Conservation (phyloP, 2,888 invertebrate species). For the Phortica magna region DNA sequence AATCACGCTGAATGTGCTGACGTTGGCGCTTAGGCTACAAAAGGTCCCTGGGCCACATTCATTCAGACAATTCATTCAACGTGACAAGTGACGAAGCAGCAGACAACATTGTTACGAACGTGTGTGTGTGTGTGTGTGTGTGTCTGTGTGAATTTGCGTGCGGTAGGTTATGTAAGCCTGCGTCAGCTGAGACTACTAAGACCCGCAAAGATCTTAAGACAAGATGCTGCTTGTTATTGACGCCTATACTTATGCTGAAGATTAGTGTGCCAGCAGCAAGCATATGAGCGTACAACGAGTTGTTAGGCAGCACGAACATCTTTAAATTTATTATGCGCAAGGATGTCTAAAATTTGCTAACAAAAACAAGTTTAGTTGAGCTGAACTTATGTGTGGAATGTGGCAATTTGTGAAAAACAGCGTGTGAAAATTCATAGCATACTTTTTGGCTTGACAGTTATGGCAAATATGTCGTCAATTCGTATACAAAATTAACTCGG, state of each 20-base stretch:
- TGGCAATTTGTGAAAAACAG: too few species aligned
- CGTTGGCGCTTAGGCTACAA: background rate
- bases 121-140: too few species aligned
- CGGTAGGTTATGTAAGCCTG: background rate
- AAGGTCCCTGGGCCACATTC: background rate
- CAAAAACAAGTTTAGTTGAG: background rate
- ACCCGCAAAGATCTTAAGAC: background rate
- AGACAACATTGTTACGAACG: background rate
- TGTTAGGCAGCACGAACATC: too few species aligned
- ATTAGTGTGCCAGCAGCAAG: background rate
- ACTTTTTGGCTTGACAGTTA: too few species aligned
- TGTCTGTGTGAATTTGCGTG: background rate
- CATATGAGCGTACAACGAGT: background rate
- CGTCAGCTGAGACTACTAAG: background rate
- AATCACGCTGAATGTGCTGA: slow-evolving; percentile 12
- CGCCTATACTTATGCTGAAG: background rate
- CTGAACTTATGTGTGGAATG: background rate
- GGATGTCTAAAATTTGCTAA: background rate
- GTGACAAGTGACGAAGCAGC: background rate
- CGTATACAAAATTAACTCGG: too few species aligned
- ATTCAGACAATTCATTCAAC: background rate
- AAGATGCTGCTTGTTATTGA: background rate
- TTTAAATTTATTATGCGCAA: background rate
- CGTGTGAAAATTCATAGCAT: too few species aligned
- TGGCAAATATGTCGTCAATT: too few species aligned